Conservation (phyloP, 2,888 invertebrate species). For the Tiliacea aurago region DNA sequence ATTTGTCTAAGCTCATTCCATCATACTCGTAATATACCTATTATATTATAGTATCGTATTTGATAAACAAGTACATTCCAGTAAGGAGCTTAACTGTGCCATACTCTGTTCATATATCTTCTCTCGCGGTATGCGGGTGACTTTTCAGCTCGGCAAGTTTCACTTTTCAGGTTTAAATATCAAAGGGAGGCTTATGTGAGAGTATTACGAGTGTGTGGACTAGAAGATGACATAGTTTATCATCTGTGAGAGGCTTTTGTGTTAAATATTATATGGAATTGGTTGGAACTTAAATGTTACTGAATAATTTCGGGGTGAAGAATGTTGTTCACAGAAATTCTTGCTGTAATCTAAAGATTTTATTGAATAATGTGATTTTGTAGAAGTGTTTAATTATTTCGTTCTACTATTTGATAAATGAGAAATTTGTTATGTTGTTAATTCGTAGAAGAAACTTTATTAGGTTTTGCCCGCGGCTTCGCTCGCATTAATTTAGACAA, state of each 20-base stretch:
- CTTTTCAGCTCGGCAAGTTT: conserved; percentile 43
- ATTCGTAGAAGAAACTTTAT: neutral
- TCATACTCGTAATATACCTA: neutral
- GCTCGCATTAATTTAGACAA: too few species aligned
- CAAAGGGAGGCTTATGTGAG: conserved; percentile 39
- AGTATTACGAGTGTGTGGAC: conserved; percentile 27
- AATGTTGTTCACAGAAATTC: neutral
- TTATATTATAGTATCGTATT: neutral
- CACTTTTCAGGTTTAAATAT: conserved; percentile 61
- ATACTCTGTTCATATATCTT: conserved; percentile 5
- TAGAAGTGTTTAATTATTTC: neutral
- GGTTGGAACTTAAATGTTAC: neutral
- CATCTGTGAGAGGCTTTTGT: neutral
- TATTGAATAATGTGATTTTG: neutral
- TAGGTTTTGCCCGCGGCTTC: too few species aligned
- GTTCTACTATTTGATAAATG: neutral
- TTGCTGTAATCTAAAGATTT: neutral
- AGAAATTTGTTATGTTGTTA: neutral
- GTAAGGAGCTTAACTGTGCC: conserved; percentile 38
- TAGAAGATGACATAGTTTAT: neutral
- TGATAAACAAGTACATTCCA: conserved; percentile 24
- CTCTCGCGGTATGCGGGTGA: conserved; percentile 40
- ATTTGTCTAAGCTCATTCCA: conserved; percentile 7
- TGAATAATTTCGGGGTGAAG: neutral
- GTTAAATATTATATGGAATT: neutral